Percentiles rank a stretch among this genome's conserved stretches.
These are phyloP conservation scores for Lamellibrachia columna DNA, from an alignment of 2,888 invertebrate species.

Conservation along the genomic window DNA sequence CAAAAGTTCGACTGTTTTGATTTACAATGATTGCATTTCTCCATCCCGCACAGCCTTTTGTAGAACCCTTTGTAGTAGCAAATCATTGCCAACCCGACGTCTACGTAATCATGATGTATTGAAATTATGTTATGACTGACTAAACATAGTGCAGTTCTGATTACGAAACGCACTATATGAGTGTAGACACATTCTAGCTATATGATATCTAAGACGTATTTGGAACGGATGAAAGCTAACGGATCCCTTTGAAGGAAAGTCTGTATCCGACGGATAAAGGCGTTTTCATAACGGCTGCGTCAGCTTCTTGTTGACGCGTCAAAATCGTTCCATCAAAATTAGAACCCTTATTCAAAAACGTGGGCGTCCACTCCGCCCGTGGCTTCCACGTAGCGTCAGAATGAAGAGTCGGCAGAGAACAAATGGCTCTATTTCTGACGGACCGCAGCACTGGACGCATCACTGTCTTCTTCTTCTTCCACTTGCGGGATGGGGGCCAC, in stretches of 20 bases:
- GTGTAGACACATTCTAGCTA: neutral
- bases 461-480: no score
- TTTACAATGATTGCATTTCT: neutral
- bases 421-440: no score
- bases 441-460: no score
- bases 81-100: neutral
- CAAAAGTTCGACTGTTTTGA: neutral
- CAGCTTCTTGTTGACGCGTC: no score
- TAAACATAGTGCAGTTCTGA: neutral
- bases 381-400: no score
- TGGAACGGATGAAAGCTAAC: neutral
- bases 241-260: neutral
- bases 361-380: no score
- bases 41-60: neutral
- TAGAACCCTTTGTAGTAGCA: neutral
- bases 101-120: neutral
- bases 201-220: neutral
- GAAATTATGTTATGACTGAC: constrained; percentile 1
- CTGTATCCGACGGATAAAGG: no score
- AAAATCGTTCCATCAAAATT: no score
- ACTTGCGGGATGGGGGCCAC: no score
- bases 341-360: no score
- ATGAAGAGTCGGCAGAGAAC: no score
- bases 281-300: no score
- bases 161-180: neutral